A percentile compares a stretch with the other conserved stretches of the same genome.
phyloP scores from a whole-genome alignment of 2,888 invertebrate species.

The Phortica okadai region DNA sequence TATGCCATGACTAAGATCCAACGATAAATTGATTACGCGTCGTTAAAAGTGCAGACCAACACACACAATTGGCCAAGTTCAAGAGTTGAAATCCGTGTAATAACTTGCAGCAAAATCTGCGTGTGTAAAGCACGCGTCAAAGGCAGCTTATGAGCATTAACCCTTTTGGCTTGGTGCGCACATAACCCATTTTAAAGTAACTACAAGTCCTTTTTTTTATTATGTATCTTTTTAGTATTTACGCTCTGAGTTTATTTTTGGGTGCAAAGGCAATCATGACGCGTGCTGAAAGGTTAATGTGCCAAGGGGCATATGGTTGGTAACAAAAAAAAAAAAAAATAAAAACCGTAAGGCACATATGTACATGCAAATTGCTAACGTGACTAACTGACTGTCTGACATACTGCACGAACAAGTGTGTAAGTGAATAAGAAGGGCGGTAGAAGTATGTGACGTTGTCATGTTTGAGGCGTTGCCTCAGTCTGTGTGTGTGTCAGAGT shows the following conservation, averaged over 20 bases:
- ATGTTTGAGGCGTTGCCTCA: no score
- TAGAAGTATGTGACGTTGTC: no score
- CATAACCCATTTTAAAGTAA: constrained; percentile 3
- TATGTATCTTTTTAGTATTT: background rate
- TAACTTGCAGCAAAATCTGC: constrained; percentile 13
- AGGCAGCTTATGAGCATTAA: constrained; percentile 5
- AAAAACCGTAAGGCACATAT: constrained; percentile 38
- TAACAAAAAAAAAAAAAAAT: constrained; percentile 39
- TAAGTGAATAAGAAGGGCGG: background rate
- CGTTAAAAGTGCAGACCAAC: no score
- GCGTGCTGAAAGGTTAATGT: constrained; percentile 64
- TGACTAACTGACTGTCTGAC: constrained; percentile 45
- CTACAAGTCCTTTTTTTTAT: background rate
- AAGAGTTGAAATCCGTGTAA: constrained; percentile 5
- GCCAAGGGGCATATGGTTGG: constrained; percentile 46
- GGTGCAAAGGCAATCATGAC: constrained; percentile 46
- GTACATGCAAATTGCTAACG: constrained; percentile 67
- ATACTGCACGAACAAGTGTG: background rate
- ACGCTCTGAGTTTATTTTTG: background rate
- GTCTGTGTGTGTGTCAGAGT: background rate
- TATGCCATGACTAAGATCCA: no score
- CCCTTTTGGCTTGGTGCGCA: constrained; percentile 10
- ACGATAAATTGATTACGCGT: no score
- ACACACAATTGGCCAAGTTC: no score
- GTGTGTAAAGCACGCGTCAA: constrained; percentile 9